Conservation (phyloP, 2,797 vertebrate species). For the Leucoraja ocellata region DNA sequence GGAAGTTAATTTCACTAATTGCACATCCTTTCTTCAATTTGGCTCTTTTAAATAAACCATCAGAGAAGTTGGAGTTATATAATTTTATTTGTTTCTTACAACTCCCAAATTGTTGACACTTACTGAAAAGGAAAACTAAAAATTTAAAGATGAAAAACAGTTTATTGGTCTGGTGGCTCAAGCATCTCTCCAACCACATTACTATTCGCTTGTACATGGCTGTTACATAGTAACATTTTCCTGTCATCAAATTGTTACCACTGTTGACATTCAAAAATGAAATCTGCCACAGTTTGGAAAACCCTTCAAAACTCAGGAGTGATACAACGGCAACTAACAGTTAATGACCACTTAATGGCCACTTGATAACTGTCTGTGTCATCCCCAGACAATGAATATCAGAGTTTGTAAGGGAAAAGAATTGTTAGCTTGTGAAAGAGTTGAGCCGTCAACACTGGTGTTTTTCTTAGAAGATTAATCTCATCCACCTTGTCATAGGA, state of each 20-base stretch:
- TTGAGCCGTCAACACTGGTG: neutral
- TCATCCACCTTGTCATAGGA: constrained; percentile 14
- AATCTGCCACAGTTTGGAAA: neutral
- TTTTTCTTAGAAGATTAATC: constrained; percentile 25
- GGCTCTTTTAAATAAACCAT: neutral
- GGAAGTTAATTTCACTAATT: neutral
- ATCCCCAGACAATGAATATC: constrained; percentile 36
- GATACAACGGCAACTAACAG: constrained; percentile 27
- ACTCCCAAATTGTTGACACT: neutral
- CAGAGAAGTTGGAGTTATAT: neutral
- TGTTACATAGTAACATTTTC: neutral
- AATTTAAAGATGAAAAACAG: neutral
- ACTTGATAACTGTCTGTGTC: constrained; percentile 34
- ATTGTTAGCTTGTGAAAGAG: constrained; percentile 23
- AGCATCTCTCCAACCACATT: neutral
- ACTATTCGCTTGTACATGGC: neutral
- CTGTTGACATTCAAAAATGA: constrained; percentile 30
- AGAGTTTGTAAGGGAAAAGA: constrained; percentile 28
- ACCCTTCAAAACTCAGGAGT: constrained; percentile 11
- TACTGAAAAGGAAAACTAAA: neutral
- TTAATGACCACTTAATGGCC: constrained; percentile 34
- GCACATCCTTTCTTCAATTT: neutral
- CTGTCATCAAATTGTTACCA: neutral
- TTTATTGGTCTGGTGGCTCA: neutral
- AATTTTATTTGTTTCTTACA: neutral